Evolutionary conservation across 92 coral and sea anemone species (phyloP), one percentile per base, ranked within the genome.

Genomic region (Palythoa grandis): DNA sequence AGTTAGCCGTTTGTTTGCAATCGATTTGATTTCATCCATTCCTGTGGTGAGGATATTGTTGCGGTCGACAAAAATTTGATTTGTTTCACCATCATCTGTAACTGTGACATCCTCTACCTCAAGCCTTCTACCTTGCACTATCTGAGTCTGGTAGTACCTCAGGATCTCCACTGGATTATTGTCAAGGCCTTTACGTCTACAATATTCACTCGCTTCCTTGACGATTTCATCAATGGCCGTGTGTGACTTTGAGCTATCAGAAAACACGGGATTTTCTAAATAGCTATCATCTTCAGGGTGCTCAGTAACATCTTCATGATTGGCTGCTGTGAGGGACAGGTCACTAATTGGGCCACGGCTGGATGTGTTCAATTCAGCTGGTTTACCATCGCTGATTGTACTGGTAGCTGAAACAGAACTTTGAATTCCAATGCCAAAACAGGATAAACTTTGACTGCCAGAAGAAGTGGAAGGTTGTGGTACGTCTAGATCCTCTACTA

Each of bases 31-130:
- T 11, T 57, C 19, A 14, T 57, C 65, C 65, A 57, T 57, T 57
- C 91, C 91, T 17, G 91, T 88, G 19, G 39, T 76, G 52, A 88
- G 87, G 9, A 88, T 29, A 61, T 88, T 88, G 53, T 63, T 63
- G 24, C 91, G 56, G 65, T 88, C 77, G n/a, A n/a, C n/a, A 66
- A 83, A 88, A 72, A 88, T 88, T 82, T 83, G 88, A 69, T 83
- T 88, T 22, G 91, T 83, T 37, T 83, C 78, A 20, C 84, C 85
- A 50, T 63, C 84, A 25, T 76, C 79, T 43, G 22, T 19, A 6
- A 17, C 6, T 22, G 77, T 65, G 19, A 72, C 50, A 77, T 83
- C 86, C 20, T 60, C 54, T 13, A 88, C 85, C 82, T 88, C 88
- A 6, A 88, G 79, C 24, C 60, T 29, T 76, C 91, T 74, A 15